Percentiles rank a stretch among this genome's conserved stretches.
These are phyloP conservation scores for Bubalus kerabau DNA, from an alignment of 2,113 vertebrate genomes.

Conservation along the genomic window DNA sequence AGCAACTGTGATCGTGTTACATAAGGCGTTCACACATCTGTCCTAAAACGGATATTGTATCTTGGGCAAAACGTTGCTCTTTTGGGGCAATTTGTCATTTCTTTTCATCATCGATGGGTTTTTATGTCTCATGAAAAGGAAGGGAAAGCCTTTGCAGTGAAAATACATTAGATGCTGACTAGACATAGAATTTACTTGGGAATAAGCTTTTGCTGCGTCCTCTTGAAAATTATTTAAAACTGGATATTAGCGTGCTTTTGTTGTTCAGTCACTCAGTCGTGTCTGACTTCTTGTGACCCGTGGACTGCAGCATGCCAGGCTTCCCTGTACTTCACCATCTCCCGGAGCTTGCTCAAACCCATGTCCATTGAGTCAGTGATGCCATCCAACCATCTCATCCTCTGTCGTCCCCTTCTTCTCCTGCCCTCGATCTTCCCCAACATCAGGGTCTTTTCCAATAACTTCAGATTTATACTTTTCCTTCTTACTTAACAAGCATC, in stretches of 20 bases:
- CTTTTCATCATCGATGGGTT: not conserved
- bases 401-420: not conserved
- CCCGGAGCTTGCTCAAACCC: rapidly evolving
- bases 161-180: not conserved
- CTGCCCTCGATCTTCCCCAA: not conserved
- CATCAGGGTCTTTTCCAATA: not conserved
- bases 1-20: not conserved
- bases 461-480: rapidly evolving
- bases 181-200: not conserved
- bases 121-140: not conserved
- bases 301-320: rapidly evolving
- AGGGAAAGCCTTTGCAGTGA: not conserved
- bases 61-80: not conserved
- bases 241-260: not conserved
- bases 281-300: rapidly evolving
- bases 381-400: not conserved
- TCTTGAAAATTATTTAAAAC: not conserved
- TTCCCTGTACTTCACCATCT: rapidly evolving
- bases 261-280: rapidly evolving
- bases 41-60: not conserved
- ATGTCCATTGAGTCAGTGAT: not conserved
- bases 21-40: not conserved
- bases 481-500: not conserved
- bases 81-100: not conserved
- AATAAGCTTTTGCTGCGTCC: rapidly evolving